Evolutionary conservation across 1,140 invertebrate species (phyloP), one percentile per base, ranked within the genome.

Genomic region (Drosophila athabasca): DNA sequence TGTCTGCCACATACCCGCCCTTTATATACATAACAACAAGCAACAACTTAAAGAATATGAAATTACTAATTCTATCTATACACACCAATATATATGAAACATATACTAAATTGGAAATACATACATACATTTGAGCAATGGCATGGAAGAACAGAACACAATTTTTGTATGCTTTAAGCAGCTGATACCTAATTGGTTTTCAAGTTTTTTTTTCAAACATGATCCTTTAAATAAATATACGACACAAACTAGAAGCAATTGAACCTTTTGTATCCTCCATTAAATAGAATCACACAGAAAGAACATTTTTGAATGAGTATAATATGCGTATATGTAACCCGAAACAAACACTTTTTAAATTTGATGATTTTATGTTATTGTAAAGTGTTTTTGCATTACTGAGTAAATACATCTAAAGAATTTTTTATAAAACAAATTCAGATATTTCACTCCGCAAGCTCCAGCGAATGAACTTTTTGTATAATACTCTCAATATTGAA

Each of bases 1-100:
- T 91, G 90, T 91, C 90, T 91, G 90, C 90, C 90, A 91, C 90
- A 91, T 91, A 91, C 90, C 90, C 90, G 90, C 90, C 90, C 90
- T 91, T 85, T 90, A 91, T 90, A 89, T 79, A 88, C 62, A 90
- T 70, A 89, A 81, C 64, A 88, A 89, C 64, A 88, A 89, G 62
- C 69, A 81, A 81, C 67, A 89, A 88, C 67, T 88, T 83, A 83
- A 89, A 74, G 65, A 81, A 64, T 85, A 90, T 90, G 85, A 81
- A 90, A 90, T 90, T 89, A 90, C 66, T 90, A 81, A 90, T 78
- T 88, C 85, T 89, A 77, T 74, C 76, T 89, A 73, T 70, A 89
- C 62, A 75, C 68, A 82, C 59, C 69, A 81, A 87, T 84, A 69
- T 77, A 76, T 74, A 79, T 69, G 52, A 83, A 66, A 61, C 75